These are phyloP conservation scores for Oryzias javanicus DNA, from an alignment of 2,113 vertebrate genomes.

Conservation along the genomic window DNA sequence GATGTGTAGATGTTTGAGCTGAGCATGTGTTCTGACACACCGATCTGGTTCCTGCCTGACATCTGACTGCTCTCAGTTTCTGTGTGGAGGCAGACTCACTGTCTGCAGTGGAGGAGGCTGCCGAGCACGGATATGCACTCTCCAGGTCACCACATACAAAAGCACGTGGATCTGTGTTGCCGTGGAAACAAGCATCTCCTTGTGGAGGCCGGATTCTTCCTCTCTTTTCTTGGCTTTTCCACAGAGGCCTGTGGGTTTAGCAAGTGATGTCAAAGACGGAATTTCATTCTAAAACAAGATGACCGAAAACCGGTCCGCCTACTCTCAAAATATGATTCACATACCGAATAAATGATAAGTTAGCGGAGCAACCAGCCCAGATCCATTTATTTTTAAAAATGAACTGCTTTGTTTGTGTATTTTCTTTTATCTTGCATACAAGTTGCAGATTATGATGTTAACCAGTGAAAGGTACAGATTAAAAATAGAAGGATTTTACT, in stretches of 20 bases:
- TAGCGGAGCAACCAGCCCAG: not conserved
- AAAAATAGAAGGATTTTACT: no score
- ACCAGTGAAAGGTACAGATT: no score
- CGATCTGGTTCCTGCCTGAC: no score
- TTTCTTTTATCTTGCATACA: no score
- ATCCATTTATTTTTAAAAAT: not conserved
- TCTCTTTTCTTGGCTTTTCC: conserved; percentile 7
- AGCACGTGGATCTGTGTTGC: conserved; percentile 47
- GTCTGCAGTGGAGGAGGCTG: conserved; percentile 34
- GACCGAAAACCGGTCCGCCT: conserved; percentile 35
- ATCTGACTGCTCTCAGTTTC: not conserved
- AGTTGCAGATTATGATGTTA: no score
- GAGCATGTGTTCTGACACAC: no score
- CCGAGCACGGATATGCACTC: conserved; percentile 19
- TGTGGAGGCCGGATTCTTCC: conserved; percentile 19
- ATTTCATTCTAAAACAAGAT: conserved; percentile 42
- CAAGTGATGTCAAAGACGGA: conserved; percentile 37
- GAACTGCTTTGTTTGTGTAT: not conserved
- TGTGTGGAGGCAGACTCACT: conserved; percentile 36
- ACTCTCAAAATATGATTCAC: conserved; percentile 40
- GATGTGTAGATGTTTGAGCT: no score
- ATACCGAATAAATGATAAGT: not conserved
- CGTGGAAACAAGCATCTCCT: conserved; percentile 67
- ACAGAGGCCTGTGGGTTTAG: conserved; percentile 23
- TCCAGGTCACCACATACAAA: conserved; percentile 53